Conservation (phyloP, 2,797 vertebrate genomes). For the Coreius guichenoti region DNA sequence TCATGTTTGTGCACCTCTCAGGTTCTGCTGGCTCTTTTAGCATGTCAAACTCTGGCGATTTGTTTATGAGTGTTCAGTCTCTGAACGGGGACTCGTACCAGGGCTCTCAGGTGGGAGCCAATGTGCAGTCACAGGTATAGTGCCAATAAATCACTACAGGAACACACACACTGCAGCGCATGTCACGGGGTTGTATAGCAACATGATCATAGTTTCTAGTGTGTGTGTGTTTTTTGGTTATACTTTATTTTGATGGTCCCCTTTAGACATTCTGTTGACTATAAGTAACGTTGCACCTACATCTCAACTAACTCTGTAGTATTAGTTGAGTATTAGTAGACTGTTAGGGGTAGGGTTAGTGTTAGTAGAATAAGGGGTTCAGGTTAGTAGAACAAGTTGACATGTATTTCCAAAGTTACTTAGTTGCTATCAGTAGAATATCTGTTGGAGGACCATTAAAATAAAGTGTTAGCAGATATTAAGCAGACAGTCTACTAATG, state of each 20-base stretch:
- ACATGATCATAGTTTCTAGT: background rate
- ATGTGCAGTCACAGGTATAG: slow-evolving; percentile 96
- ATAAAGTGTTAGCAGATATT: background rate
- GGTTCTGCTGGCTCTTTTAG: slow-evolving; percentile 99
- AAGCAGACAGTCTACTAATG: background rate
- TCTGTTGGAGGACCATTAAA: background rate
- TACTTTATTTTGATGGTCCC: background rate
- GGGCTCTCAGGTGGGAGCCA: slow-evolving; percentile 99
- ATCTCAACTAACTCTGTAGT: background rate
- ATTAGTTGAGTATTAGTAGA: too few species aligned
- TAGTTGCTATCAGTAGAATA: background rate
- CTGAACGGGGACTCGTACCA: slow-evolving; percentile 99
- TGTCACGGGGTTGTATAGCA: background rate
- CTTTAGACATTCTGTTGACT: background rate
- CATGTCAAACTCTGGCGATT: slow-evolving; percentile 99
- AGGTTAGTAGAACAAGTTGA: background rate
- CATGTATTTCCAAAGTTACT: background rate
- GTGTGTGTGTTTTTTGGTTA: background rate
- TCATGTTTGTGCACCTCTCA: slow-evolving; percentile 81
- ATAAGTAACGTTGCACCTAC: background rate
- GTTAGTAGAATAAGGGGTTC: too few species aligned
- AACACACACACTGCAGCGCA: background rate
- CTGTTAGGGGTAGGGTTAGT: too few species aligned
- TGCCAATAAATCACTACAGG: slow-evolving; percentile 8
- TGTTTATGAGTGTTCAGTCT: slow-evolving; percentile 99